Evolutionary conservation across 2,888 invertebrate genomes (phyloP), one percentile per base, ranked within the genome.

Genomic region (Galeopsomyia nigrocyanea): DNA sequence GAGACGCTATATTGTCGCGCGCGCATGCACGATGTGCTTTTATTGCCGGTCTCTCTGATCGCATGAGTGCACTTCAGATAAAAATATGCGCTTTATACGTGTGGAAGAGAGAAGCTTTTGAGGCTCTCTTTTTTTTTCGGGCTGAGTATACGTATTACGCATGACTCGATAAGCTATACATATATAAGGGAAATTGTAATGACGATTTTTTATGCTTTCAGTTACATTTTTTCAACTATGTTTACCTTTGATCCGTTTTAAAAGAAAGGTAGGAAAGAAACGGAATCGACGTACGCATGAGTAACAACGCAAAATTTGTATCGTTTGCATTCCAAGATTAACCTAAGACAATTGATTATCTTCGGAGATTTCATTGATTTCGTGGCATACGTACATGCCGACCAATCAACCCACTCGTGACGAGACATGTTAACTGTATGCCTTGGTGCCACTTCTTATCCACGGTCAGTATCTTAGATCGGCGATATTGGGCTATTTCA

Each of bases 331-430:
- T 78, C 78, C 77, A 72, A 79, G 78, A 80, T 80, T 79, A 80
- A 75, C 66, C 74, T 74, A 69, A 75, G 31, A 68, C 77, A 73
- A 77, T 76, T 75, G 74, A 78, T 78, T 74, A 75, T 76, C 74
- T 77, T 78, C 77, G 78, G 77, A 76, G 76, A 79, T 79, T 79
- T 80, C 79, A 79, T 80, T 79, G 79, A 80, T 80, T 80, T 79
- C 77, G 31, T 39, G 7, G 39, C 10, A 5, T 39, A 7, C 39
- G 39, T 58, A 79, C 77, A 78, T 78, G 76, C 78, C 77, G 77
- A 77, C 76, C 77, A 76, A 76, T 77, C 76, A 75, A 73, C 75
- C 67, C 75, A 75, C 72, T 75, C 77, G 74, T 74, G 78, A 77
- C 77, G 77, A 75, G 79, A 78, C 75, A 69, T 71, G 63, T 76